A percentile compares a stretch with the other conserved stretches of the same genome.
phyloP scores from a whole-genome alignment of 2,113 vertebrate genomes.

The Nesoenas mayeri region DNA sequence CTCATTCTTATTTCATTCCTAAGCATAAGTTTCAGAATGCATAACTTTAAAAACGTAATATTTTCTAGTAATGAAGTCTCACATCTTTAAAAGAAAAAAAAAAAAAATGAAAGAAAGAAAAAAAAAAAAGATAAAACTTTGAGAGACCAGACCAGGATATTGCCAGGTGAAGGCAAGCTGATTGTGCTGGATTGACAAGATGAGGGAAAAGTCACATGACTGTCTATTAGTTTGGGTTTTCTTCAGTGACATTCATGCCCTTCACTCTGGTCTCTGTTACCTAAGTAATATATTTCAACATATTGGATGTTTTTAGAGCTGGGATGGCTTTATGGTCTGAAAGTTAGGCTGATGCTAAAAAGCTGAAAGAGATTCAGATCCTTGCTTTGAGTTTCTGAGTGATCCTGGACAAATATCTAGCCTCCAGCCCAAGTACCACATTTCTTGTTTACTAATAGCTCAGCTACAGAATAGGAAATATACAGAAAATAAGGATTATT shows the following conservation, averaged over 20 bases:
- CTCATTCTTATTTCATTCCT: not conserved
- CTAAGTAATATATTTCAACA: not conserved
- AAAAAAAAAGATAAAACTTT: not conserved
- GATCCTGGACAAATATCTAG: not conserved
- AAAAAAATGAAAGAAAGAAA: not conserved
- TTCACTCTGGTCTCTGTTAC: not conserved
- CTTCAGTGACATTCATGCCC: not conserved
- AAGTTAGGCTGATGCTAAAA: not conserved
- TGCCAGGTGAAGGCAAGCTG: not conserved
- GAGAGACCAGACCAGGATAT: not conserved
- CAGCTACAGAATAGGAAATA: not conserved
- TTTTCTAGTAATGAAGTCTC: not conserved
- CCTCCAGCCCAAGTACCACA: rapidly evolving
- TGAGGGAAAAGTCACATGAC: not conserved
- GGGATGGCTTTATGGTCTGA: not conserved
- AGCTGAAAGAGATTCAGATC: not conserved
- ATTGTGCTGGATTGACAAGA: not conserved
- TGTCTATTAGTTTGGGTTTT: rapidly evolving
- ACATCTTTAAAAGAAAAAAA: not conserved
- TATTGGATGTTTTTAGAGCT: not conserved
- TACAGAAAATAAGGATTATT: not conserved
- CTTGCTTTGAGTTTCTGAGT: not conserved
- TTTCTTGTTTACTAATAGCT: not conserved
- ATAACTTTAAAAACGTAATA: not conserved
- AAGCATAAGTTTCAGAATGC: not conserved